Conservation (phyloP, 30 jellyfish, hydroid and myxozoan genomes). For the Mastigias papua region DNA sequence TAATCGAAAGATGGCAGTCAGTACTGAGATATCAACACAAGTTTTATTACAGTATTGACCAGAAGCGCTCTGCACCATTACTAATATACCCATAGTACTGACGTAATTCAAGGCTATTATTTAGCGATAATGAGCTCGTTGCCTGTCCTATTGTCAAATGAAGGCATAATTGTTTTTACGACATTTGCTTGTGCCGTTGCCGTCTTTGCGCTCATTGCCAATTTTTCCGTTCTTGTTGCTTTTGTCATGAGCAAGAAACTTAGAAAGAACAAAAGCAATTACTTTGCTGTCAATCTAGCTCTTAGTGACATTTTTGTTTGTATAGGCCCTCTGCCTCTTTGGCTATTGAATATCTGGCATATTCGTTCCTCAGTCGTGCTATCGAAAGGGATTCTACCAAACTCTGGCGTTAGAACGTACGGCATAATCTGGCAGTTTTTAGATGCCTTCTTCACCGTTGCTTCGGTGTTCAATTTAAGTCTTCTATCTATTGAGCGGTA, state of each 20-base stretch:
- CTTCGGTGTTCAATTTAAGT: slow-evolving; percentile 36
- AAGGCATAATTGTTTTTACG: slow-evolving; percentile 32
- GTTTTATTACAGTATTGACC: no score
- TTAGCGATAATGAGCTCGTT: not conserved
- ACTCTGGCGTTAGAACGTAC: not conserved
- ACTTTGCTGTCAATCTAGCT: slow-evolving; percentile 46
- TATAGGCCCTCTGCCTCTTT: slow-evolving; percentile 50
- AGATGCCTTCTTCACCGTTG: slow-evolving; percentile 39
- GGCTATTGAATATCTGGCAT: slow-evolving; percentile 61
- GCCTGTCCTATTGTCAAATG: slow-evolving; percentile 7
- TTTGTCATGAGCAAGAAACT: slow-evolving; percentile 18
- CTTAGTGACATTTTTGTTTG: slow-evolving; percentile 39
- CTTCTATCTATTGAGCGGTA: slow-evolving; percentile 51
- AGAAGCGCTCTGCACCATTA: no score
- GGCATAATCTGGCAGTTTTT: slow-evolving; percentile 22
- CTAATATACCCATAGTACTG: no score
- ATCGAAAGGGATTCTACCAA: slow-evolving; percentile 10
- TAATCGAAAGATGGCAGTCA: no score
- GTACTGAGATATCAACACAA: no score
- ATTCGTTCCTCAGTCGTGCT: not conserved
- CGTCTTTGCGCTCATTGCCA: slow-evolving; percentile 27
- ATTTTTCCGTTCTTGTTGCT: slow-evolving; percentile 17
- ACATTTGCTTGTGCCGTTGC: slow-evolving; percentile 18
- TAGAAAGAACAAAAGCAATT: slow-evolving; percentile 20
- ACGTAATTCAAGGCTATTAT: not conserved